A percentile compares a stretch with the other conserved stretches of the same genome.
phyloP scores from a whole-genome alignment of 2,113 vertebrate genomes.

The Steatornis caripensis region DNA sequence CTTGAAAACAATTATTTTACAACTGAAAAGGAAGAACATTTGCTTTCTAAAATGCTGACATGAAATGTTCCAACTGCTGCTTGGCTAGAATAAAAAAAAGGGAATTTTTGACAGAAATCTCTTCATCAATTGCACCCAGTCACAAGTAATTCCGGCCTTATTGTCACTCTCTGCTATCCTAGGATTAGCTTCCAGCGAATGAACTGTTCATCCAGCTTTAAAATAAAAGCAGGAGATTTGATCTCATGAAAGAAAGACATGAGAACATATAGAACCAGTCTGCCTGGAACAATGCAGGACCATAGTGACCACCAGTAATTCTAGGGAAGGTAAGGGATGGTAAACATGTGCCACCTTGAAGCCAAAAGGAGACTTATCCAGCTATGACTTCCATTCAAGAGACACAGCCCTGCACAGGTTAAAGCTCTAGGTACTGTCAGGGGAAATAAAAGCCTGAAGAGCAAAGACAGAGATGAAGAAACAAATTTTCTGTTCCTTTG shows the following conservation, averaged over 20 bases:
- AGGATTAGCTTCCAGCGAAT: neutral
- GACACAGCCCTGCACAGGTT: neutral
- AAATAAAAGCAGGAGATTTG: neutral
- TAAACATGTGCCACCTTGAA: neutral
- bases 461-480: neutral
- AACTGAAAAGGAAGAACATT: neutral
- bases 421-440: neutral
- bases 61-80: neutral
- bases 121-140: neutral
- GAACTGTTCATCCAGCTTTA: neutral
- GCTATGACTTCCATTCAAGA: neutral
- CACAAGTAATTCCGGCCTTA: neutral
- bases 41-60: neutral
- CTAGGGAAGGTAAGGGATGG: accelerated
- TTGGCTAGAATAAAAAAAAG: neutral
- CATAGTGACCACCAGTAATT: neutral
- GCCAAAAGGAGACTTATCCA: neutral
- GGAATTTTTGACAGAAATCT: neutral
- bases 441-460: neutral
- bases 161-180: neutral
- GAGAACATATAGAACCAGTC: neutral
- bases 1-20: neutral
- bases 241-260: neutral
- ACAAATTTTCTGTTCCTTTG: neutral
- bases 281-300: neutral